Base-by-base conservation (phyloP, 2,888 invertebrate genomes). In the Ceraclea dissimilis region DNA sequence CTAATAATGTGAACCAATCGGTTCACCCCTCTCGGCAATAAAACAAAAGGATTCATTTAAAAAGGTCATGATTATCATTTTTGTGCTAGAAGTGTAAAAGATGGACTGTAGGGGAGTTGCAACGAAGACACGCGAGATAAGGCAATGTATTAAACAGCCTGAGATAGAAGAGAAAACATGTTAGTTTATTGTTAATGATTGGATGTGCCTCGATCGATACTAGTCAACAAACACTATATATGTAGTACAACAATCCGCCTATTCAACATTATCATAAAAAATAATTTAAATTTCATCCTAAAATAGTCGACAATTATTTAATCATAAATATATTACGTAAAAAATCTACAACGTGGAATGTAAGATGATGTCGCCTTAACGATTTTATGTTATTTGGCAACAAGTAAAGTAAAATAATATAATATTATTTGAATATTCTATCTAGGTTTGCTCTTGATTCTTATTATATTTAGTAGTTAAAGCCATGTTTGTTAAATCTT, bases 351-450 rank as follows among this genome's bases (percentile, higher is more conserved):
- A 58, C 58, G 64, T 64, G 73, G 74, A 74, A 74, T 74, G 74
- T 73, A 70, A 68, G 67, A 67, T 67, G 67, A 67, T 68, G 67
- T 65, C 62, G 71, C 70, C 67, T 66, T 68, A 69, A 69, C 62
- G 60, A 58, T 54, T 57, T 56, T 67, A 67, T 71, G 73, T 74
- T 74, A 74, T 75, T 74, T 75, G 74, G 74, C 74, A 74, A 74
- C 71, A 69, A 61, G 65, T 63, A 57, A 63, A 63, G 59, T 61
- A 62, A 51, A 60, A n/a, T n/a, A 16, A 16, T 31, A 31, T 31
- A 31, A 31, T 8, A 31, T 59, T 61, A 61, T 54, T 58, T 58
- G 51, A 58, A 58, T 54, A 58, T 59, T 58, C 61, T 61, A 62
- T 59, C 61, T 62, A 61, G 50, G 59, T 59, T 61, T 58, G 59